phyloP scores from a whole-genome alignment of 2,888 invertebrate genomes.

The Cosmia trapezina region DNA sequence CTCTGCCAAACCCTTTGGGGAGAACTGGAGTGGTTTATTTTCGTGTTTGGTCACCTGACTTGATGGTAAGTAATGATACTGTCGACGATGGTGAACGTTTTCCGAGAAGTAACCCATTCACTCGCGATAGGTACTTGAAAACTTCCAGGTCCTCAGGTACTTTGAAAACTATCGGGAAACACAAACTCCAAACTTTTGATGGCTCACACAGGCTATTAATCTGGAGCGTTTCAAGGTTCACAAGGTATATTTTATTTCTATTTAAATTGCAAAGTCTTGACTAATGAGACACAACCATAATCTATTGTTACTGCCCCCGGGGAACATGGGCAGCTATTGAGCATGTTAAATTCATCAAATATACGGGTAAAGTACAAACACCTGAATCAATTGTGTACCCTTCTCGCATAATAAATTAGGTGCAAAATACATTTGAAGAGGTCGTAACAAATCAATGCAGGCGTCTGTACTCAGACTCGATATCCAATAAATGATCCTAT shows the following conservation, averaged over 20 bases:
- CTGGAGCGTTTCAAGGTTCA: background rate
- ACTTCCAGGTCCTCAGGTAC: background rate
- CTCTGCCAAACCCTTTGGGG: background rate
- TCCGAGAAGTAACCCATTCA: too few relatives aligned
- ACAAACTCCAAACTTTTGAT: background rate
- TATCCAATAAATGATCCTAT: constrained; percentile 31
- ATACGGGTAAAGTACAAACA: constrained; percentile 1
- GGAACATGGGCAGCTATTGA: background rate
- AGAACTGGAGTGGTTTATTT: background rate
- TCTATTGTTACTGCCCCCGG: background rate
- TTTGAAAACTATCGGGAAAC: background rate
- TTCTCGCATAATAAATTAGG: constrained; percentile 20
- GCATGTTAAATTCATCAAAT: constrained; percentile 19
- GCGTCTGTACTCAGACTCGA: background rate
- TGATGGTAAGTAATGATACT: background rate
- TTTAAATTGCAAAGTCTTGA: background rate
- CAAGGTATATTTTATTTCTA: background rate
- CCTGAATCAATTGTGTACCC: constrained; percentile 22
- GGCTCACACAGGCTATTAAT: background rate
- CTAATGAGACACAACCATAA: background rate
- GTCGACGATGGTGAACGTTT: background rate
- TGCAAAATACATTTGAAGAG: constrained; percentile 16
- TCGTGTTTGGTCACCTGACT: background rate
- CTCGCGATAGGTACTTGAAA: background rate
- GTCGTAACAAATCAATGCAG: constrained; percentile 18